Conservation (phyloP, 1,140 invertebrate genomes). For the Drosophila saltans region DNA sequence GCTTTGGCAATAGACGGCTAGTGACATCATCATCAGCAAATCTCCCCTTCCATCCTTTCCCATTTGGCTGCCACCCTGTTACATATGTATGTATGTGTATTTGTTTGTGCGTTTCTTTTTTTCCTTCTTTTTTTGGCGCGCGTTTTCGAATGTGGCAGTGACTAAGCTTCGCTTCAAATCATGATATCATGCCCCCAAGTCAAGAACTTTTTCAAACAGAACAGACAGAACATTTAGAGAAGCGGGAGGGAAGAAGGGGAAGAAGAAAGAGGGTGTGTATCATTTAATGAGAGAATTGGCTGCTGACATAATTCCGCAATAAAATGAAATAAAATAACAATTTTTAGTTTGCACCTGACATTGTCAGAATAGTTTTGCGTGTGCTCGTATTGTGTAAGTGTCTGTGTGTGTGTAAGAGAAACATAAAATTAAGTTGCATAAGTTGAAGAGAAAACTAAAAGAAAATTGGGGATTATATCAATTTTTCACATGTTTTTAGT, state of each 20-base stretch:
- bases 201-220: slow-evolving; percentile 11
- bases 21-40: slow-evolving; percentile 40
- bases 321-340: slow-evolving; percentile 39
- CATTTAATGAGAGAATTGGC: not conserved
- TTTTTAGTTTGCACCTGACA: slow-evolving; percentile 66
- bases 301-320: slow-evolving; percentile 66
- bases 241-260: not conserved
- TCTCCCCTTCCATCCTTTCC: not conserved
- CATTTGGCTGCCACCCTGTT: not conserved
- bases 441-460: slow-evolving; percentile 37
- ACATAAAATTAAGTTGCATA: slow-evolving; percentile 68
- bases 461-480: not conserved
- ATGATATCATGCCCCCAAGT: slow-evolving; percentile 61
- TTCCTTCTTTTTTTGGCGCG: slow-evolving; percentile 59
- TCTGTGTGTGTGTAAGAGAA: not conserved
- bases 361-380: slow-evolving; percentile 44
- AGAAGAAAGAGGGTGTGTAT: not conserved
- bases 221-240: slow-evolving; percentile 14
- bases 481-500: not conserved
- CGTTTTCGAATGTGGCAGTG: slow-evolving; percentile 31
- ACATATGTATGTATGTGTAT: slow-evolving; percentile 25
- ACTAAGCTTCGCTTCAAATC: slow-evolving; percentile 71
- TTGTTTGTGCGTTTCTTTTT: slow-evolving; percentile 32
- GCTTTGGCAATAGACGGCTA: slow-evolving; percentile 22
- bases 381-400: not conserved